Evolutionary conservation across 2,797 vertebrate species (phyloP).

Genomic region (Tokudaia muenninki): DNA sequence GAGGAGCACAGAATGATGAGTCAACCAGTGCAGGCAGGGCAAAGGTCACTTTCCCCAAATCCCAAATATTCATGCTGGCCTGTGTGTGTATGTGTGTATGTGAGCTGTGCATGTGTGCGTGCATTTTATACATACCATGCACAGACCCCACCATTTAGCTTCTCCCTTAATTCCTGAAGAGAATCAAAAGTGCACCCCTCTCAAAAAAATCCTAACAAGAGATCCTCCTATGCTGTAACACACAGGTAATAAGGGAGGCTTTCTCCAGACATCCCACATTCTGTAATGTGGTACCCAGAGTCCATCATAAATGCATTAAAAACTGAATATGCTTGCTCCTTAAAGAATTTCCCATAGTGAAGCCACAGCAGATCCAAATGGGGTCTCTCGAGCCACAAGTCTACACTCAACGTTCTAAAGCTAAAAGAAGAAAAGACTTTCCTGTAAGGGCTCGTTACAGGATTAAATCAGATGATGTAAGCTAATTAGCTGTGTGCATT

Average conservation of each 20-base stretch:
- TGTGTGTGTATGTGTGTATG: too few species aligned
- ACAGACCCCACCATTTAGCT: background rate
- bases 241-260: background rate
- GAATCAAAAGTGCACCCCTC: background rate
- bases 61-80: background rate
- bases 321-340: constrained; percentile 32
- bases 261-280: constrained; percentile 10
- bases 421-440: constrained; percentile 12
- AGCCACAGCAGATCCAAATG: background rate
- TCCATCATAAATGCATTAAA: constrained; percentile 1
- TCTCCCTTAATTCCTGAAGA: background rate
- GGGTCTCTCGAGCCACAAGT: background rate
- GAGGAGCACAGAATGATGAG: background rate
- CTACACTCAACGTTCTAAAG: background rate
- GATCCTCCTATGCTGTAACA: background rate
- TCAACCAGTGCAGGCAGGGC: background rate
- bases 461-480: constrained; percentile 26
- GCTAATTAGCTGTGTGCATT: background rate
- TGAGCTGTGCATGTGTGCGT: too few species aligned
- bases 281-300: background rate
- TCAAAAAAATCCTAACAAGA: background rate
- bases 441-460: background rate
- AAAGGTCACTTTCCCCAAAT: background rate
- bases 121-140: background rate
- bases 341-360: background rate